Conservation (phyloP, 2,113 vertebrate genomes). For the Mixornis gularis region DNA sequence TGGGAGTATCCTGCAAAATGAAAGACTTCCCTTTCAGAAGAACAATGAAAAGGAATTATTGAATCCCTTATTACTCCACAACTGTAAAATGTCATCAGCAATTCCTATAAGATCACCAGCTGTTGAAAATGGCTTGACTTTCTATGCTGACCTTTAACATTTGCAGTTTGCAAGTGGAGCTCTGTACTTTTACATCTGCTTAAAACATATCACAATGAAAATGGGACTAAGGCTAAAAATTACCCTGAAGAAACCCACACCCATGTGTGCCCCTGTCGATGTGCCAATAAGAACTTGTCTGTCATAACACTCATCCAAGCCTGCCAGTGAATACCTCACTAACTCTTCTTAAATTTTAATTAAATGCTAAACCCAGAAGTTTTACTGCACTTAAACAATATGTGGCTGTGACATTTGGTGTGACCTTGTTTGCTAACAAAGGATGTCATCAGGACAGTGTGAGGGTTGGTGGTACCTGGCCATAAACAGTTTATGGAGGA, state of each 20-base stretch:
- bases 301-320: neutral
- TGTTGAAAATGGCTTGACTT: conserved; percentile 41
- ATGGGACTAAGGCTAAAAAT: neutral
- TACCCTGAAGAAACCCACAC: neutral
- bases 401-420: neutral
- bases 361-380: neutral
- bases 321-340: neutral
- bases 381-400: neutral
- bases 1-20: neutral
- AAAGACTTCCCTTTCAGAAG: neutral
- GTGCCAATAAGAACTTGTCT: neutral
- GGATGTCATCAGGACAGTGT: neutral
- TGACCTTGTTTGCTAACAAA: neutral
- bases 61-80: neutral
- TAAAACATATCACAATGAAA: neutral
- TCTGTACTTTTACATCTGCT: neutral
- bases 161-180: neutral
- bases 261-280: fast-evolving
- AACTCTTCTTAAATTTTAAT: neutral
- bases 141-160: conserved; percentile 40
- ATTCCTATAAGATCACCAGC: conserved; percentile 45
- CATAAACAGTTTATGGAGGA: neutral
- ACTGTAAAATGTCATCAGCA: conserved; percentile 34
- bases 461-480: neutral
- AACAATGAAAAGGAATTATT: conserved; percentile 14